Conservation (phyloP, 2,888 invertebrate genomes). For the Diplolepis rosae region DNA sequence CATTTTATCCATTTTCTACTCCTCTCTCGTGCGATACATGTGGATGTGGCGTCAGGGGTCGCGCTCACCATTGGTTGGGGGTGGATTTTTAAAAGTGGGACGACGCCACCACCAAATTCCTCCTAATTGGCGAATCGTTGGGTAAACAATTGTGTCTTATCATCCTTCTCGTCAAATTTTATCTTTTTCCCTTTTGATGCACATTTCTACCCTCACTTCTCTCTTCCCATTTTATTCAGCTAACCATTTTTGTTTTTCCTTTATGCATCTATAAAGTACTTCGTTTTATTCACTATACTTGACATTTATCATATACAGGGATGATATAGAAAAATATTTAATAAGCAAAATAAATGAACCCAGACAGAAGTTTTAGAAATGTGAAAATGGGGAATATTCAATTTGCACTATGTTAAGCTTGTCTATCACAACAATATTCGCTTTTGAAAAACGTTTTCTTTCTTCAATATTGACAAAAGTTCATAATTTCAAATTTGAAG, state of each 20-base stretch:
- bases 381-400: too few relatives aligned
- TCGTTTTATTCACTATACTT: too few relatives aligned
- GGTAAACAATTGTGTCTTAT: constrained; percentile 25
- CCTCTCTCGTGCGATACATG: constrained; percentile 2
- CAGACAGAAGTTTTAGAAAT: too few relatives aligned
- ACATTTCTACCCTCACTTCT: not conserved
- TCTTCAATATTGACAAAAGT: too few relatives aligned
- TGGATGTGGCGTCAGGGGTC: constrained; percentile 28
- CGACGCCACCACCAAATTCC: constrained; percentile 48
- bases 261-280: too few relatives aligned
- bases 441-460: too few relatives aligned
- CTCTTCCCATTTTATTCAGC: not conserved
- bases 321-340: too few relatives aligned
- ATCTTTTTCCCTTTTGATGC: constrained; percentile 6
- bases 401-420: too few relatives aligned
- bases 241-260: not conserved
- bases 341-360: too few relatives aligned
- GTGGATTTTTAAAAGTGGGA: constrained; percentile 57
- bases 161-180: constrained; percentile 7
- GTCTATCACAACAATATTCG: too few relatives aligned
- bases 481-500: too few relatives aligned
- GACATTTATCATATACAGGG: too few relatives aligned
- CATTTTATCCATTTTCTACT: constrained; percentile 21
- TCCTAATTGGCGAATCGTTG: constrained; percentile 42
- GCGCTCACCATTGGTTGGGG: constrained; percentile 49